A percentile compares a stretch with the other conserved stretches of the same genome.
These are phyloP conservation scores for Onthophagus taurus DNA, from an alignment of 1,140 invertebrate species.

Conservation along the genomic window DNA sequence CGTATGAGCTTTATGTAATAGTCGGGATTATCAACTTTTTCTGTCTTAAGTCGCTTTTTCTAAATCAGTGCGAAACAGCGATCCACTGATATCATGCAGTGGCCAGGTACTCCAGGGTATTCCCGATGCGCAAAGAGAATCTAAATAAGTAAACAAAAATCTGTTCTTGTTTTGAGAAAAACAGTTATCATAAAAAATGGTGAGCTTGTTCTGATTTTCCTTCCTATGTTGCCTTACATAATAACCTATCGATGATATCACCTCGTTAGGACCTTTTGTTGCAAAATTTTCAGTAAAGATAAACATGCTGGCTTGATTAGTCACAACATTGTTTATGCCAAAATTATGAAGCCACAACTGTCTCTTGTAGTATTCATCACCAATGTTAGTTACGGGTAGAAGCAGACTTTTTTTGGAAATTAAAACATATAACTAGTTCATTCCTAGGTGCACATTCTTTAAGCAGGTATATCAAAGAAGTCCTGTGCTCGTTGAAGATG, in stretches of 20 bases:
- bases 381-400: conserved; percentile 3
- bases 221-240: conserved; percentile 5
- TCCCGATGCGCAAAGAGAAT: conserved; percentile 8
- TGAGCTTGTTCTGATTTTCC: background rate
- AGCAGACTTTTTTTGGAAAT: conserved; percentile 8
- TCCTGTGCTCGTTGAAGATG: background rate
- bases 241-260: conserved; percentile 3
- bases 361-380: conserved; percentile 10
- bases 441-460: background rate
- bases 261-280: conserved; percentile 11
- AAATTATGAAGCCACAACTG: conserved; percentile 14
- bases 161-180: conserved; percentile 1
- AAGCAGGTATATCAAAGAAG: background rate
- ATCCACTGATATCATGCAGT: background rate
- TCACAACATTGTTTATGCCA: conserved; percentile 3
- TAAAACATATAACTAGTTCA: conserved; percentile 2
- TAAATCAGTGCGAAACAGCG: conserved; percentile 2
- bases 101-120: background rate
- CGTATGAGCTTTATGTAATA: conserved; percentile 2
- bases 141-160: conserved; percentile 5
- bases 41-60: background rate
- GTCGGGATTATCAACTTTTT: conserved; percentile 5
- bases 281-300: conserved; percentile 10
- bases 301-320: conserved; percentile 7
- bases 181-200: conserved; percentile 5